Evolutionary conservation across 2,888 invertebrate species (phyloP), one percentile per base, ranked within the genome.

Genomic region (Plagodis pulveraria): DNA sequence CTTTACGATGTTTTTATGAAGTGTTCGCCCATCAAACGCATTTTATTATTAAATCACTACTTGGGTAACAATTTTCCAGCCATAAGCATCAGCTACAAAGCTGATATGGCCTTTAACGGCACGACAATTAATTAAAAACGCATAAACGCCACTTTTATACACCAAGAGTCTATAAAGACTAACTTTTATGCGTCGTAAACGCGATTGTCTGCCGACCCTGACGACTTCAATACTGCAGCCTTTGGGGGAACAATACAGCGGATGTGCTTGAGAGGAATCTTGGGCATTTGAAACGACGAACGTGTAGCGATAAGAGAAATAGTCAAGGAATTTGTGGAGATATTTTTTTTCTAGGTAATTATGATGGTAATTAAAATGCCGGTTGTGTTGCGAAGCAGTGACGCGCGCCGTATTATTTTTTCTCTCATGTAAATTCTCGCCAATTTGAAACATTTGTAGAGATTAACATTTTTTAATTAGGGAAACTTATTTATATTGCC

Each of bases 161-260:
- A 87, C 87, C 78, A 77, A 84, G 81, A 80, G 88, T 81, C 91
- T 90, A 92, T 93, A 93, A 93, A 92, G 91, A 87, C 90, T 92
- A 91, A 91, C 90, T 93, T 93, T 93, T 93, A 93, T 92, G 89
- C 81, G 89, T 89, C 91, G 89, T 93, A 93, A 93, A 93, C 83
- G 88, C 86, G 91, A 92, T 92, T 93, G 93, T 91, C 87, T 88
- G 85, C 78, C 80, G 85, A 81, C 85, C 83, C 85, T 79, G 83
- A 77, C 85, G 84, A 80, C 81, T 80, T 81, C 81, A 84, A 84
- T 82, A 79, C 84, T 78, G 78, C 69, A 72, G 76, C 73, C 72
- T 69, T 72, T 73, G 70, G 65, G 76, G 72, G 72, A 72, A 65
- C 71, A 76, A 79, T 68, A 74, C 60, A 62, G 66, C 72, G 70